Conservation (phyloP, 2,888 invertebrate species). For the Cancer borealis region DNA sequence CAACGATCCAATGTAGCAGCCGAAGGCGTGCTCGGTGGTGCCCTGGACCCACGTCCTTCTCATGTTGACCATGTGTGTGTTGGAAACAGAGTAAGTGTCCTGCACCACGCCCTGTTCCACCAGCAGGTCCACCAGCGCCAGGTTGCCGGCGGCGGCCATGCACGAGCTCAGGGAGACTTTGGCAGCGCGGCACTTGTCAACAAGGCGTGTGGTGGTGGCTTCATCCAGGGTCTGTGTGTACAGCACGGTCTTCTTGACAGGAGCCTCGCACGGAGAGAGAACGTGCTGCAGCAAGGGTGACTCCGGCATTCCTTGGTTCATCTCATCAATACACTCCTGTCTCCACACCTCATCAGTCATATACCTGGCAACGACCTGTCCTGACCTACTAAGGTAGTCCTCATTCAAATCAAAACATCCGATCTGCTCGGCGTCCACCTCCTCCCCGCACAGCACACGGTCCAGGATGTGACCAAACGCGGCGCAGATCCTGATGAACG, state of each 20-base stretch:
- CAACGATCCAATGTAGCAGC: background rate
- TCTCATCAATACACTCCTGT: background rate
- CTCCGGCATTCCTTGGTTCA: background rate
- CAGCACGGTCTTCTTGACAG: background rate
- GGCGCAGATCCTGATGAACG: background rate
- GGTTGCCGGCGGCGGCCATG: background rate
- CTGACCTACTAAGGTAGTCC: background rate
- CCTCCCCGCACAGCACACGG: background rate
- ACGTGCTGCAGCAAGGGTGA: background rate
- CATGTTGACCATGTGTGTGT: slow-evolving; percentile 11
- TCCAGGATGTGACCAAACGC: background rate
- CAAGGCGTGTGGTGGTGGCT: background rate
- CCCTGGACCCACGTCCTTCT: background rate
- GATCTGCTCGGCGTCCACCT: background rate
- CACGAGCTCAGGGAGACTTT: slow-evolving; percentile 26
- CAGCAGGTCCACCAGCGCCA: slow-evolving; percentile 7
- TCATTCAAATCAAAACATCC: slow-evolving; percentile 2
- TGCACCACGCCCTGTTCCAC: slow-evolving; percentile 14
- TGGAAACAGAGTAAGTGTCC: slow-evolving; percentile 33
- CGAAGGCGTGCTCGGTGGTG: background rate
- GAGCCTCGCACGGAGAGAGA: background rate
- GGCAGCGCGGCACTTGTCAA: background rate
- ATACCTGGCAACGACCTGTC: too few relatives aligned
- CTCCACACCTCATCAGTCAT: background rate
- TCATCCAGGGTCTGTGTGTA: background rate